Conservation (phyloP, 2,797 vertebrate species). For the Urophycis tenuis region DNA sequence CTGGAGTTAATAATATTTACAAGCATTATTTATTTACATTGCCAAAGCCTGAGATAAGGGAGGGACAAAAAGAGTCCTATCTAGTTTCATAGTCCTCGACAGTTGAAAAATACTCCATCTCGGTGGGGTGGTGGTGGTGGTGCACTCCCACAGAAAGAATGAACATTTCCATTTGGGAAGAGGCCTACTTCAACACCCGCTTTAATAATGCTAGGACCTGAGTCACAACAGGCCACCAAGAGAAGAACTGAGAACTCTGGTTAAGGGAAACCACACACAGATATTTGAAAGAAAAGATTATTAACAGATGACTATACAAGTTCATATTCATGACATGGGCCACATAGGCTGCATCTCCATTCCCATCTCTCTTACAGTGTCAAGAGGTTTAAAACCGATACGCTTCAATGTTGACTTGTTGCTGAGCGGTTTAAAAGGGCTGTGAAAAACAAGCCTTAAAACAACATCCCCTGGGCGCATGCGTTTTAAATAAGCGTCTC, state of each 20-base stretch:
- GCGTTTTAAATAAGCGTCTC: constrained; percentile 35
- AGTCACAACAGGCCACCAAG: constrained; percentile 50
- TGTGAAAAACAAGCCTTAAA: constrained; percentile 1
- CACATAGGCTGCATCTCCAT: not conserved
- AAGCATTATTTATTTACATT: constrained; percentile 59
- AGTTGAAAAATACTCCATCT: constrained; percentile 34
- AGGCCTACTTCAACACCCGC: constrained; percentile 41
- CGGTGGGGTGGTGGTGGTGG: constrained; percentile 17
- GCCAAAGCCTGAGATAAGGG: constrained; percentile 42
- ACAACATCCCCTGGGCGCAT: constrained; percentile 30
- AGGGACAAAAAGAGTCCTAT: constrained; percentile 38
- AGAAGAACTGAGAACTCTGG: constrained; percentile 41
- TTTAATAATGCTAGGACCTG: constrained; percentile 53
- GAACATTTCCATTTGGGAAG: constrained; percentile 18
- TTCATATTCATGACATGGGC: constrained; percentile 15
- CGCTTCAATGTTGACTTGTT: constrained; percentile 30
- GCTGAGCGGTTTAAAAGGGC: constrained; percentile 7
- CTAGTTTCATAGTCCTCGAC: constrained; percentile 49
- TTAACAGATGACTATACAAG: constrained; percentile 26
- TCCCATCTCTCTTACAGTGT: constrained; percentile 21
- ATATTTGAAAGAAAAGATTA: constrained; percentile 22
- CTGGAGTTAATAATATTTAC: constrained; percentile 62
- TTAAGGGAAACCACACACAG: constrained; percentile 27
- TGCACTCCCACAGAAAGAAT: not conserved
- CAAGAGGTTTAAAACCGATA: constrained; percentile 38